These are phyloP conservation scores for Eupeodes luniger DNA, from an alignment of 2,888 invertebrate species.

Conservation along the genomic window DNA sequence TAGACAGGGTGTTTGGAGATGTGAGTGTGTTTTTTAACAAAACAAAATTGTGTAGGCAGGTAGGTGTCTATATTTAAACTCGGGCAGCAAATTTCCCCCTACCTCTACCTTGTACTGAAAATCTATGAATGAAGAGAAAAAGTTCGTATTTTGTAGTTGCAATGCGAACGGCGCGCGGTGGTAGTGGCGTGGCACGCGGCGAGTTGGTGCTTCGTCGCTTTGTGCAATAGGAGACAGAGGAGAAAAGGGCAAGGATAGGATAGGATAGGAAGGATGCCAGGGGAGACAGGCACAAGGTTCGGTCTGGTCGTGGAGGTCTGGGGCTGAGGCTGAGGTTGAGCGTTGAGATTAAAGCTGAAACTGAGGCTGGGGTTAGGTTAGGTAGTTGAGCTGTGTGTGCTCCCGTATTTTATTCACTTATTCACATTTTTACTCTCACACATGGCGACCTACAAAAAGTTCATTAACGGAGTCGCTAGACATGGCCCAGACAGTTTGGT, in stretches of 20 bases:
- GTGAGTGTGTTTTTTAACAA: conserved; percentile 2
- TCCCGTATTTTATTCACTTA: conserved; percentile 38
- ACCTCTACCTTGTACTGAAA: conserved; percentile 45
- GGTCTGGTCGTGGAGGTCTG: conserved; percentile 46
- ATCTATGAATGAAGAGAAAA: conserved; percentile 73
- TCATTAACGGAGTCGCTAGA: conserved; percentile 84
- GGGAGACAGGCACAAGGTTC: conserved; percentile 48
- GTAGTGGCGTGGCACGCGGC: too few species aligned
- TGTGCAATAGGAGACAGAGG: conserved; percentile 13
- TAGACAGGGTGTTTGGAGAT: conserved; percentile 56
- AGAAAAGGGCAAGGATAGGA: background rate
- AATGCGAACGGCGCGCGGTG: too few species aligned
- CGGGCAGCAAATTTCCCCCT: conserved; percentile 30
- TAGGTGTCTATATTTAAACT: conserved; percentile 12
- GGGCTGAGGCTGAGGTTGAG: conserved; percentile 23
- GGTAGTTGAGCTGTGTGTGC: conserved; percentile 19
- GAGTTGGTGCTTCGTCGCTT: too few species aligned
- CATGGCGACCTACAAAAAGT: conserved; percentile 84
- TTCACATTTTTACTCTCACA: conserved; percentile 76
- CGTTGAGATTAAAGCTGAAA: background rate
- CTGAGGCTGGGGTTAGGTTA: conserved; percentile 41
- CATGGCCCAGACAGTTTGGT: conserved; percentile 83
- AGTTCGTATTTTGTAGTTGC: conserved; percentile 52
- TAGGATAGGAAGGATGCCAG: conserved; percentile 19
- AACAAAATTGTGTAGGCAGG: background rate